These are phyloP conservation scores for Dendrocincla tyrannina DNA, from an alignment of 2,797 vertebrate species.

Conservation along the genomic window DNA sequence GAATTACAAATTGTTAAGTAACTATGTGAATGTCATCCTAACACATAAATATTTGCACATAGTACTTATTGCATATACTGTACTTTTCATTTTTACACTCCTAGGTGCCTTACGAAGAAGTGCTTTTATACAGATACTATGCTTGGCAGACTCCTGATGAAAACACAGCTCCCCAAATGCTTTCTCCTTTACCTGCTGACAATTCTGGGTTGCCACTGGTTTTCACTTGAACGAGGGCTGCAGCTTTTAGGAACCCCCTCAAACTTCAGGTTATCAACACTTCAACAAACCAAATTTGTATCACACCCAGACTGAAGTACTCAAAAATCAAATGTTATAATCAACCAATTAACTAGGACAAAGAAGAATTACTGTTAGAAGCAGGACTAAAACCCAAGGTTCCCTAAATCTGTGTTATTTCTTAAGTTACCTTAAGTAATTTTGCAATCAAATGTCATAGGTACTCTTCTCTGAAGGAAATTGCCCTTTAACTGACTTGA, in stretches of 20 bases:
- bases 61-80: neutral
- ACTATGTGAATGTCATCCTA: neutral
- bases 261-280: fast-evolving
- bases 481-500: neutral
- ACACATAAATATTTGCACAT: neutral
- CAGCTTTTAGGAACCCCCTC: neutral
- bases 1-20: neutral
- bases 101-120: neutral
- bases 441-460: neutral
- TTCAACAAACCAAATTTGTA: neutral
- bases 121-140: neutral
- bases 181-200: neutral
- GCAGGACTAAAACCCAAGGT: neutral
- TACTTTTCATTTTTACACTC: neutral
- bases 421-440: neutral
- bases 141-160: neutral
- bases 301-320: neutral
- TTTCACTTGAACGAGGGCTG: neutral
- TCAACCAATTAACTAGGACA: neutral
- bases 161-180: neutral
- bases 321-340: neutral
- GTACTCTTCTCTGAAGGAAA: neutral
- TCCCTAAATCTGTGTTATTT: neutral
- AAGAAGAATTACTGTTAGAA: neutral
- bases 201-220: neutral